These are phyloP conservation scores for Drosophila cracens DNA, from an alignment of 2,888 invertebrate species.

Conservation along the genomic window DNA sequence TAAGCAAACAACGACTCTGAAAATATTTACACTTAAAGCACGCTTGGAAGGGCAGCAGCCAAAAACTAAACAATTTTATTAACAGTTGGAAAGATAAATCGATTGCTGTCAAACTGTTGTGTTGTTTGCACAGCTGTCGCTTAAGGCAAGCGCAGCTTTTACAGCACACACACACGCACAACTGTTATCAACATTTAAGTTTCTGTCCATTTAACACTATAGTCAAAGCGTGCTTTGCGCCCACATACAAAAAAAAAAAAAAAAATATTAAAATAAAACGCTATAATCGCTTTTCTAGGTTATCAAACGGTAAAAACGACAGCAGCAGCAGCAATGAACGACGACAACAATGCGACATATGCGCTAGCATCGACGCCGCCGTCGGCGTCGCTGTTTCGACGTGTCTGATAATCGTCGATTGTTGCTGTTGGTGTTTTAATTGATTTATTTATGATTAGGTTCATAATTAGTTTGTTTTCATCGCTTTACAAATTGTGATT, in stretches of 20 bases:
- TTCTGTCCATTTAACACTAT: constrained; percentile 44
- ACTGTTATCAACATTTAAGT: constrained; percentile 45
- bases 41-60: neutral
- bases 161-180: constrained; percentile 21
- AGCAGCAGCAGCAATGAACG: constrained; percentile 20
- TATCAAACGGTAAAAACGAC: constrained; percentile 73
- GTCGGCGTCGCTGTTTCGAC: constrained; percentile 30
- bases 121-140: constrained; percentile 26
- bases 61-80: constrained; percentile 6
- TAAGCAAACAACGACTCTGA: constrained; percentile 8
- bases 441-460: constrained; percentile 71
- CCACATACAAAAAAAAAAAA: constrained; percentile 28
- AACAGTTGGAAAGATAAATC: constrained; percentile 8
- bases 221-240: constrained; percentile 35
- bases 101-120: constrained; percentile 19
- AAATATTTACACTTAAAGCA: neutral
- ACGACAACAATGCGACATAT: constrained; percentile 31
- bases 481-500: constrained; percentile 34
- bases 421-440: constrained; percentile 48
- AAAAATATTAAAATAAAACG: constrained; percentile 15
- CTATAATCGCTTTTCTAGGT: constrained; percentile 67
- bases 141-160: constrained; percentile 28
- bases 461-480: constrained; percentile 55
- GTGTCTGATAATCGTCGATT: constrained; percentile 27
- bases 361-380: constrained; percentile 30